Evolutionary conservation across 2,113 vertebrate genomes (phyloP), one percentile per base, ranked within the genome.

Genomic region (Sylvilagus bachmani): DNA sequence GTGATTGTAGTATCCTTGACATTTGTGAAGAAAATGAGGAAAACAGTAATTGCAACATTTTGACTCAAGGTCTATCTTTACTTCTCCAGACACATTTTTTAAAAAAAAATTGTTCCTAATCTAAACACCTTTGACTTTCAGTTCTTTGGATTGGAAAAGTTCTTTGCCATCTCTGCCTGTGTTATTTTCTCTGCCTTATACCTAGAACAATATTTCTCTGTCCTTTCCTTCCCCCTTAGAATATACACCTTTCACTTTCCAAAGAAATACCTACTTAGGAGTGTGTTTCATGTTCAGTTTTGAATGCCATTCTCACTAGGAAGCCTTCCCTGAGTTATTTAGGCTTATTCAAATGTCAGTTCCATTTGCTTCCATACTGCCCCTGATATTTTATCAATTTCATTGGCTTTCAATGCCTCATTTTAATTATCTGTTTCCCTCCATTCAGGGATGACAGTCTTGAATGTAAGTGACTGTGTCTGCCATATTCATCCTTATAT

Each of bases 381-480:
- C 82, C 62, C 31, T 77, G 89, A 25, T 53, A 61, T 13, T 55
- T 5, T 55, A 86, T 62, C 61, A 29, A 71, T 87, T 87, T 81
- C 49, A 86, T 9, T 85, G 67, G 36, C 81, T 93, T 90, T 81
- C 80, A 89, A 71, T 62, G 36, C 8, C n/a, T 83, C n/a, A 11
- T 64, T 79, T 94, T 62, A 92, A 79, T 82, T 38, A 3, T 70
- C 89, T 38, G 4, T 49, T 64, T 36, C 16, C 22, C 11, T 33
- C 61, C 33, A 90, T 67, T 91, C 61, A 94, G 75, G 16, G 29
- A 84, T 62, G 77, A 88, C 51, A 33, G 6, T 21, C 17, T 44
- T 55, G 64, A 38, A 24, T 67, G 2, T 73, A 89, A 93, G 55
- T 5, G 1, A 19, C 62, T 82, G 17, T 70, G 51, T 73, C 69